Evolutionary conservation across 2,797 vertebrate species (phyloP).

Genomic region (Hydrolagus colliei): DNA sequence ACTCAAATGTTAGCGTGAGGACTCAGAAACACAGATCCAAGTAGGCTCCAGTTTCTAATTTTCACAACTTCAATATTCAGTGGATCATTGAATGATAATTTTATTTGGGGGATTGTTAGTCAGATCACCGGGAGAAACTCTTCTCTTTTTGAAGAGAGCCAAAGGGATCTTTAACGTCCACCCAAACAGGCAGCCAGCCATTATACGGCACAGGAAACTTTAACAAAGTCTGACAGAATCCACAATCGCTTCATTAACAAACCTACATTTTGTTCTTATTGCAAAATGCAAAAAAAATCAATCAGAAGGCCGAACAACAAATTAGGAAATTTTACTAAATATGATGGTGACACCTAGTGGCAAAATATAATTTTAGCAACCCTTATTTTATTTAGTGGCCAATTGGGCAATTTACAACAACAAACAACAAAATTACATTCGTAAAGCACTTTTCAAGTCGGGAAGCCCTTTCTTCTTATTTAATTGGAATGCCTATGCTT

Average conservation of each 20-base stretch:
- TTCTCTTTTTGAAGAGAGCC: too few relatives aligned
- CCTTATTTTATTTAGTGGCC: background rate
- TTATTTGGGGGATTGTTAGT: too few relatives aligned
- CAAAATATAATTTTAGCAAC: background rate
- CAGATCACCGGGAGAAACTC: too few relatives aligned
- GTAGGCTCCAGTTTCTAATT: background rate
- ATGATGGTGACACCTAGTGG: background rate
- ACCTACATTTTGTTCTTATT: background rate
- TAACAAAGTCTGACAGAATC: too few relatives aligned
- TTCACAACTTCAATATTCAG: background rate
- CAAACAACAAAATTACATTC: too few relatives aligned
- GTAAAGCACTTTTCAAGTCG: background rate
- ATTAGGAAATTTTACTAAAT: background rate
- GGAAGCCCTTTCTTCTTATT: background rate
- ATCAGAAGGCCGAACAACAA: too few relatives aligned
- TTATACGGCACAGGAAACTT: too few relatives aligned
- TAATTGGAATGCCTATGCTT: background rate
- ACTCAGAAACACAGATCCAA: too few relatives aligned
- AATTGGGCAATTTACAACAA: background rate
- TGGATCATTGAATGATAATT: background rate
- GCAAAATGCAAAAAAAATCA: too few relatives aligned
- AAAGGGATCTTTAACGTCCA: too few relatives aligned
- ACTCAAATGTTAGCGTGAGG: background rate
- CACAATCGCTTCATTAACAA: background rate
- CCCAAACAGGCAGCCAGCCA: too few relatives aligned